These are phyloP conservation scores for Falco berigora DNA, from an alignment of 2,797 vertebrate genomes.

Conservation along the genomic window DNA sequence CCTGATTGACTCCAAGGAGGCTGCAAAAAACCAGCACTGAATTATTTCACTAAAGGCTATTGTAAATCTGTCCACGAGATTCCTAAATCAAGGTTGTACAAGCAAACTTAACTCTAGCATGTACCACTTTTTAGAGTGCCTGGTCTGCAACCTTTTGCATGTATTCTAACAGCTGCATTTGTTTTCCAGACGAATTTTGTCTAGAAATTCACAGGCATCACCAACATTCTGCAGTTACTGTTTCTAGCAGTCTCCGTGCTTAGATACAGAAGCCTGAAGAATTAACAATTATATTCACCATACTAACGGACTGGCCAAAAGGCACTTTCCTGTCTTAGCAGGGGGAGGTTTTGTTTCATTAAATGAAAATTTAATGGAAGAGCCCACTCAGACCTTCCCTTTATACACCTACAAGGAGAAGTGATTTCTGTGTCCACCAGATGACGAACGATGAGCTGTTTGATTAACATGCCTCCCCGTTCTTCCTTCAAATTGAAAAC, in stretches of 20 bases:
- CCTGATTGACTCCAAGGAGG: neutral
- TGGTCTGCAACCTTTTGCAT: neutral
- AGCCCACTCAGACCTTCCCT: neutral
- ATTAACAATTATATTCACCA: neutral
- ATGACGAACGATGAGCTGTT: neutral
- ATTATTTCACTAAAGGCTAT: neutral
- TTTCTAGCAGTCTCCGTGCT: neutral
- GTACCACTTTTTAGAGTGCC: neutral
- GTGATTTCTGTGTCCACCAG: neutral
- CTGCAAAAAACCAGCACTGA: neutral
- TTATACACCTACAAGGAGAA: neutral
- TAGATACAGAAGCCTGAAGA: neutral
- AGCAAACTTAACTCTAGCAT: neutral
- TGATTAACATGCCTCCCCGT: neutral
- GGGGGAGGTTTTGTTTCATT: neutral
- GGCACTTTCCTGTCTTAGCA: neutral
- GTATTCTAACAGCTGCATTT: neutral
- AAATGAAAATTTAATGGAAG: neutral
- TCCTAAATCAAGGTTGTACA: neutral
- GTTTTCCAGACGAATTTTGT: neutral
- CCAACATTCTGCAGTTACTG: neutral
- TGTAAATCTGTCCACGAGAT: neutral
- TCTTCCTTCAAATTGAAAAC: neutral
- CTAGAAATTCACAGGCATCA: neutral
- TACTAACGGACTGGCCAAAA: neutral